Evolutionary conservation across 2,113 vertebrate species (phyloP), one percentile per base, ranked within the genome.

Genomic region (Anarrhichthys ocellatus): DNA sequence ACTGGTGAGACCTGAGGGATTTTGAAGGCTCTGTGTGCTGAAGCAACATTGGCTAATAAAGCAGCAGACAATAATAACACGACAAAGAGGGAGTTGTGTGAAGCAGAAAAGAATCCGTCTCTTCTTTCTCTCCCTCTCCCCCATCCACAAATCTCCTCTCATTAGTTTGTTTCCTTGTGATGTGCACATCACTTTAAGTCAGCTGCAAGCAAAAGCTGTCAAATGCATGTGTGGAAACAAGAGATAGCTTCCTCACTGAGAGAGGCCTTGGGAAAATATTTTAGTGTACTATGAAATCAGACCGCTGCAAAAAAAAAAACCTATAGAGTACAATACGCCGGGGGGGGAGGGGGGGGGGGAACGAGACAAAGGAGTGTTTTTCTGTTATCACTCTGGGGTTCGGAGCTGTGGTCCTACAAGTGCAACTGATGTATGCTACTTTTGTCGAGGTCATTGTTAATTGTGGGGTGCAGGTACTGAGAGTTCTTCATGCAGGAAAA

Each of bases 181-280:
- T 90, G 72, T 73, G 85, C 63, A 54, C 89, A 84, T 89, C 69
- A 81, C 88, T 90, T 88, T 66, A 81, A 90, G 91, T 86, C 82
- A 76, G 88, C 89, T 91, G 88, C 83, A 80, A 91, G 86, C 87
- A 81, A 86, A 66, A 81, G 83, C 90, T 94, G 94, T 94, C 94
- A 94, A 78, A 90, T 68, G 67, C 88, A 92, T 85, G 75, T 54
- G 71, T 70, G 56, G 17, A 66, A 86, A 82, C 56, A 82, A 74
- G 62, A 73, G 75, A 78, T 89, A 79, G 87, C 92, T 94, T 95
- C 88, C 91, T 88, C 42, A 72, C 83, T 80, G 68, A 79, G 52
- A 73, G 76, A 89, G 54, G 70, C 86, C 70, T 79, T 74, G 88
- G 89, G 88, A 92, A 90, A 86, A 77, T 54, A 83, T 84, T 79